A percentile compares a stretch with the other conserved stretches of the same genome.
These are phyloP conservation scores for Sciurus carolinensis DNA, from an alignment of 2,797 vertebrate species.

Conservation along the genomic window DNA sequence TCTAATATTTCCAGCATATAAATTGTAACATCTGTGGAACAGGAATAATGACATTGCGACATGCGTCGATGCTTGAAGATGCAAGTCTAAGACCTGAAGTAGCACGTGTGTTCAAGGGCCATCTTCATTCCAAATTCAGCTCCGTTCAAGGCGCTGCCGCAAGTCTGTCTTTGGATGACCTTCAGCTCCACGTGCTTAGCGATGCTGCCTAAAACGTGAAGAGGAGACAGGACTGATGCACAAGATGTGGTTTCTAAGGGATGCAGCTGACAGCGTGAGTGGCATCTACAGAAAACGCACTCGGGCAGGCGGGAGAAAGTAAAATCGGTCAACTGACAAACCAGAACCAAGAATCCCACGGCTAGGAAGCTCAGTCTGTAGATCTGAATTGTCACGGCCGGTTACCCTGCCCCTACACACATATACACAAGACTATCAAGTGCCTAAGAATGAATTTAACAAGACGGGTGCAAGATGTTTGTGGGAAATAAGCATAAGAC, in stretches of 20 bases:
- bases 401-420: background rate
- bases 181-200: background rate
- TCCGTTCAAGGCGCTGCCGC: too few relatives aligned
- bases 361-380: background rate
- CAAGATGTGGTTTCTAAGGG: too few relatives aligned
- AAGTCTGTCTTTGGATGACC: background rate
- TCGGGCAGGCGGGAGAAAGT: background rate
- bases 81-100: background rate
- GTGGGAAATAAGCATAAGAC: background rate
- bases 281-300: background rate
- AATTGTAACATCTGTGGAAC: background rate
- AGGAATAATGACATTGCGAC: background rate
- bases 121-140: background rate
- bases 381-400: background rate
- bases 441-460: background rate
- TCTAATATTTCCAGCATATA: background rate
- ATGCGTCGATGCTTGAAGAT: background rate
- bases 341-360: background rate
- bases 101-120: background rate
- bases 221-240: too few relatives aligned
- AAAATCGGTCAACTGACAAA: background rate
- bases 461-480: background rate
- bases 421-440: background rate
- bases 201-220: background rate
- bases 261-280: background rate